phyloP scores from a whole-genome alignment of 2,113 vertebrate species.

The Bathybates hornii region DNA sequence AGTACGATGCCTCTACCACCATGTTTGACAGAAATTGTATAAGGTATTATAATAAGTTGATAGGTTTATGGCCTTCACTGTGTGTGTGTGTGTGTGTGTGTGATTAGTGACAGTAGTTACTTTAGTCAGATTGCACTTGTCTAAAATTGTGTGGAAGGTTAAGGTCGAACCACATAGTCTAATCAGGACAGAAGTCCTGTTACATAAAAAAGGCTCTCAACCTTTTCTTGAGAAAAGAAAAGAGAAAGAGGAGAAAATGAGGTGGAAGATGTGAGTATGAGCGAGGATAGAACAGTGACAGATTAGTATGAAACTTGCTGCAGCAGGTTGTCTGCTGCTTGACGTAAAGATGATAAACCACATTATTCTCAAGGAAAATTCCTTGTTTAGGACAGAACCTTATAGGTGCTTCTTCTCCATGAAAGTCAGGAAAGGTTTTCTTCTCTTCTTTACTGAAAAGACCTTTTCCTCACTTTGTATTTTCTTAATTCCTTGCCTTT shows the following conservation, averaged over 20 bases:
- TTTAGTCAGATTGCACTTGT: not conserved
- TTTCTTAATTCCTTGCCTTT: not conserved
- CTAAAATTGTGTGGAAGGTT: not conserved
- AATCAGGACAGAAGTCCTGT: not conserved
- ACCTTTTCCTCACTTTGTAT: not conserved
- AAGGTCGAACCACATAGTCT: fast-evolving
- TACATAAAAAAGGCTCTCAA: not conserved
- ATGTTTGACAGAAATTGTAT: not conserved
- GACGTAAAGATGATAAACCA: not conserved
- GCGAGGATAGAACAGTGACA: not conserved
- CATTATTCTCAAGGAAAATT: not conserved
- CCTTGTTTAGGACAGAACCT: not conserved
- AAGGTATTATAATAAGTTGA: not conserved
- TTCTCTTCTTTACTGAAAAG: not conserved
- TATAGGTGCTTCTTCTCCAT: not conserved
- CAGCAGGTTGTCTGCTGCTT: not conserved
- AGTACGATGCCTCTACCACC: not conserved
- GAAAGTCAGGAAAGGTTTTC: not conserved
- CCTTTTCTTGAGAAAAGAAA: not conserved
- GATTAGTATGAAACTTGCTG: constrained; percentile 6
- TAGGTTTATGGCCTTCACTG: not conserved
- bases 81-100: not conserved
- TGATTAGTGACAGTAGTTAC: not conserved
- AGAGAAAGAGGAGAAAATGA: not conserved
- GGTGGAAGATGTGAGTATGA: not conserved